Percentiles rank a stretch among this genome's conserved stretches.
Evolutionary conservation across 2,888 invertebrate genomes (phyloP).

Genomic region (Xestia xanthographa): DNA sequence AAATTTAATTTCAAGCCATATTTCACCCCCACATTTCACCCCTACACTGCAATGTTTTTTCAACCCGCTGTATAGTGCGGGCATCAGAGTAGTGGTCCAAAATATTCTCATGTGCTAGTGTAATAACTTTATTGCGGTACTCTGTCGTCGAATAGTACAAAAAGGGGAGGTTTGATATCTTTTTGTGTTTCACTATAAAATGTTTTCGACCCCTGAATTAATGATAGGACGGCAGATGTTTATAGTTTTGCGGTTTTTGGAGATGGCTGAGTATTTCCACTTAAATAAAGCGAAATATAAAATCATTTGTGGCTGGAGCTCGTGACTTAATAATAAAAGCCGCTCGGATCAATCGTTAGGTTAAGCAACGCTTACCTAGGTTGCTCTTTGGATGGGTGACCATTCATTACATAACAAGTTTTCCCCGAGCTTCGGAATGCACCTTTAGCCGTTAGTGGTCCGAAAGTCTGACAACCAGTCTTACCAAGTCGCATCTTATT

Average conservation of each 20-base stretch:
- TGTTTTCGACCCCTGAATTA: slow-evolving; percentile 59
- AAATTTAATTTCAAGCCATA: slow-evolving; percentile 55
- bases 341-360: neutral
- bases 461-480: neutral
- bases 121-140: slow-evolving; percentile 65
- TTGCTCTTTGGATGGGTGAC: neutral
- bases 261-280: neutral
- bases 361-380: neutral
- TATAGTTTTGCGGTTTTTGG: slow-evolving; percentile 5
- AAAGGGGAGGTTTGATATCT: slow-evolving; percentile 58
- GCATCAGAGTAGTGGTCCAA: slow-evolving; percentile 47
- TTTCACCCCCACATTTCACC: slow-evolving; percentile 45
- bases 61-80: slow-evolving; percentile 57
- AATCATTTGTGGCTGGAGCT: neutral
- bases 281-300: neutral
- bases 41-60: slow-evolving; percentile 48
- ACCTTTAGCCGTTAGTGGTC: too few species aligned
- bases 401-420: neutral
- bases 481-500: neutral
- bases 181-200: slow-evolving; percentile 54
- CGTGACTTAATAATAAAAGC: neutral
- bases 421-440: too few species aligned
- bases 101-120: slow-evolving; percentile 55
- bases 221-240: slow-evolving; percentile 36
- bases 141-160: slow-evolving; percentile 58